Base-by-base conservation (phyloP, 2,888 invertebrate species). In the Zonitis immaculata region DNA sequence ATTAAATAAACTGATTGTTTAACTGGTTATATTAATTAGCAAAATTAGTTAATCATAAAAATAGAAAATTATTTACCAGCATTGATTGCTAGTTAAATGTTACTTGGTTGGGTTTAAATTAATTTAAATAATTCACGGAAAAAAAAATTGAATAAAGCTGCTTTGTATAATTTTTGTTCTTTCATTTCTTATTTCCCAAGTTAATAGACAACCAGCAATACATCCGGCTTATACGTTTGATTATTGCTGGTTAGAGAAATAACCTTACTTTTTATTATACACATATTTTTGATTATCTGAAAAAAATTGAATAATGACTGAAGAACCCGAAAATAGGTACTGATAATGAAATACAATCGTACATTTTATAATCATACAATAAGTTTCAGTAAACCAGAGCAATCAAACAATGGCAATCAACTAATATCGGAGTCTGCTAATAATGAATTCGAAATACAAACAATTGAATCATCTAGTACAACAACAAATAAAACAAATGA, bases 391-490 rank as follows among this genome's bases (percentile, higher is more conserved):
- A 62, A 59, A 60, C 59, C 45, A 48, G 62, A 50, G 6, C 49
- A 52, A 18, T 42, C 53, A n/a, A 52, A 53, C 22, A 54, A 39
- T 7, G 58, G 61, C 12, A 52, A 57, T 18, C 47, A 52, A n/a
- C 27, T 48, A 42, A 49, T 32, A 7, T 14, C 6, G 1, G 32
- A 32, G 14, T 32, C 32, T 4, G 14, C 3, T 32, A 32, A 7
- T 57, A 49, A 18, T 32, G 16, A 58, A 61, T 49, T 54, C 49
- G 30, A 61, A 63, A 26, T 61, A 62, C 39, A 62, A 65, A 59
- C 61, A 61, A 42, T 54, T 49, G 47, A 59, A 42, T 32, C 58
- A 53, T 39, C 63, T 42, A 44, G 51, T 25, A 52, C 62, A 27
- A 54, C 46, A 46, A 64, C 62, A 28, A 57, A 58, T 20, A 56